Percentiles rank a stretch among this genome's conserved stretches.
Conservation (phyloP, 2,888 invertebrate genomes). For the Sclerodermus sp. region DNA sequence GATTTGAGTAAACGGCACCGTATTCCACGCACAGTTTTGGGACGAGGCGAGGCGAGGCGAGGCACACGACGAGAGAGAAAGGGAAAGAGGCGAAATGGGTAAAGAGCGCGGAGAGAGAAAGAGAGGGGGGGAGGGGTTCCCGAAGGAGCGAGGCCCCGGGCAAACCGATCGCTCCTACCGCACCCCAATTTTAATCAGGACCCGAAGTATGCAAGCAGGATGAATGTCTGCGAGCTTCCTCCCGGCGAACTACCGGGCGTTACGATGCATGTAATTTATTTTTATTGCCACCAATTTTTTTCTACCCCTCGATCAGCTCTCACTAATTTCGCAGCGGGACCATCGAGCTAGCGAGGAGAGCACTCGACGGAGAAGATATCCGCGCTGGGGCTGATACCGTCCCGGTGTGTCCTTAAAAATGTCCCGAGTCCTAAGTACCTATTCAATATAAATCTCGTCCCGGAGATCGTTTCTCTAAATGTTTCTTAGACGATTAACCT, state of each 20-base stretch:
- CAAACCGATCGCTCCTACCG: constrained; percentile 47
- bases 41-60: constrained; percentile 21
- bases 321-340: constrained; percentile 50
- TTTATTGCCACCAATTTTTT: constrained; percentile 58
- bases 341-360: constrained; percentile 5
- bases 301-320: constrained; percentile 54
- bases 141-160: constrained; percentile 38
- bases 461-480: no score
- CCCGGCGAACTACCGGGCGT: constrained; percentile 48
- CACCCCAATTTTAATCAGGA: constrained; percentile 59
- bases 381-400: no score
- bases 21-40: constrained; percentile 17
- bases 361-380: no score
- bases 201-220: constrained; percentile 54
- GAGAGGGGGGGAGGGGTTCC: constrained; percentile 19
- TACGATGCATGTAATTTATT: constrained; percentile 59
- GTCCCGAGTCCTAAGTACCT: no score
- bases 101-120: constrained; percentile 19
- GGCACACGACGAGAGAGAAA: constrained; percentile 17
- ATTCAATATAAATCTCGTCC: no score
- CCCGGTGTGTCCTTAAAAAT: no score
- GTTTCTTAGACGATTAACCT: no score
- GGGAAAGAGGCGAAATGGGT: constrained; percentile 15
- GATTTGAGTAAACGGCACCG: constrained; percentile 9
- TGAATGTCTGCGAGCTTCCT: constrained; percentile 50